A percentile compares a stretch with the other conserved stretches of the same genome.
These are phyloP conservation scores for Noctua janthina DNA, from an alignment of 2,888 invertebrate genomes.

Conservation along the genomic window DNA sequence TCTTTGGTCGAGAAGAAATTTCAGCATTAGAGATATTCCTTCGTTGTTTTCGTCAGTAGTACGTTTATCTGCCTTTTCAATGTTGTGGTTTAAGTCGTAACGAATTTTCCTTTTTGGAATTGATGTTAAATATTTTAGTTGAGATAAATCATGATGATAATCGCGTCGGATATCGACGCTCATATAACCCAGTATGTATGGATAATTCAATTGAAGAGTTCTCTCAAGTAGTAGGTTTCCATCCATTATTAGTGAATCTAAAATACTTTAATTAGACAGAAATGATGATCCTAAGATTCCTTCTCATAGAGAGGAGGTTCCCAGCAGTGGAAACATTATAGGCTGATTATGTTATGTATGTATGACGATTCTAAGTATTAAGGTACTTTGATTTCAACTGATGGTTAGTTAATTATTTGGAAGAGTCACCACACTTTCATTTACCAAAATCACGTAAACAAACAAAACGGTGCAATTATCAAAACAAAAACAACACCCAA, in stretches of 20 bases:
- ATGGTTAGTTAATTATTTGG: neutral
- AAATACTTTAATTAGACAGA: neutral
- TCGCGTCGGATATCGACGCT: slow-evolving; percentile 71
- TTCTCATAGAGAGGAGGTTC: no score
- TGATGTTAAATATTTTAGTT: slow-evolving; percentile 69
- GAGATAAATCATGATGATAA: slow-evolving; percentile 69
- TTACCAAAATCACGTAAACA: neutral
- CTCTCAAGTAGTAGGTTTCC: slow-evolving; percentile 10
- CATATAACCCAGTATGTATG: slow-evolving; percentile 70
- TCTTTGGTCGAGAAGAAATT: slow-evolving; percentile 66
- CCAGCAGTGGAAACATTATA: no score
- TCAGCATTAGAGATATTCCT: slow-evolving; percentile 69
- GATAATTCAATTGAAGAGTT: slow-evolving; percentile 41
- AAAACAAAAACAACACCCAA: neutral
- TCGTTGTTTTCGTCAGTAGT: slow-evolving; percentile 71
- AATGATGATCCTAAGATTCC: neutral
- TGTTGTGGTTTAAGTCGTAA: slow-evolving; percentile 70
- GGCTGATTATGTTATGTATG: no score
- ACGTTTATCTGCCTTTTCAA: slow-evolving; percentile 69
- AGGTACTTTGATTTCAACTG: neutral
- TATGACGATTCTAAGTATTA: neutral
- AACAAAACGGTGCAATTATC: neutral
- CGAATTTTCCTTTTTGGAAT: slow-evolving; percentile 58
- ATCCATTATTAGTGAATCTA: slow-evolving; percentile 27
- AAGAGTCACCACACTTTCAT: neutral